Percentiles rank a stretch among this genome's conserved stretches.
Evolutionary conservation across 2,113 vertebrate genomes (phyloP).

Genomic region (Callithrix jacchus): DNA sequence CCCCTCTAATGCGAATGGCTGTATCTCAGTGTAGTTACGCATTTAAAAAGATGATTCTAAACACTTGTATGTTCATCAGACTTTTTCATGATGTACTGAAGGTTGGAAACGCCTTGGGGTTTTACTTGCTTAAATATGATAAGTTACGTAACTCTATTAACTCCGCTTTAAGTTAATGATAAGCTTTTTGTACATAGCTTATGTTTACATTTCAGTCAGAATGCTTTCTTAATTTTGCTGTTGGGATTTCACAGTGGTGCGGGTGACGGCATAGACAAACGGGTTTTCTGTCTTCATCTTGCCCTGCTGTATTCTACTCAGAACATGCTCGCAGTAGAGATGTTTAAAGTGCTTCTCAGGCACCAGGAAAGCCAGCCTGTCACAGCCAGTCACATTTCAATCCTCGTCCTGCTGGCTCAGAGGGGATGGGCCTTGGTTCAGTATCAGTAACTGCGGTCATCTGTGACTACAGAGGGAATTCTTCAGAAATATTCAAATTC

Average conservation of each 20-base stretch:
- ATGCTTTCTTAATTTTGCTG: background rate
- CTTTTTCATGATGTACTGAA: background rate
- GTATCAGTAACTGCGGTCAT: no score
- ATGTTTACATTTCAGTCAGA: background rate
- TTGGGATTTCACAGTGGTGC: background rate
- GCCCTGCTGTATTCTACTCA: background rate
- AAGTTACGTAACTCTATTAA: background rate
- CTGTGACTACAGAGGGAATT: background rate
- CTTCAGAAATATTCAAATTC: background rate
- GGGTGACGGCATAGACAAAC: background rate
- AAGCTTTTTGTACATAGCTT: background rate
- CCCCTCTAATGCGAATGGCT: background rate
- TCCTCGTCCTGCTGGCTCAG: accelerated
- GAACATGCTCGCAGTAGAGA: background rate
- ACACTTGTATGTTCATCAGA: background rate
- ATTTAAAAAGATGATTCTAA: background rate
- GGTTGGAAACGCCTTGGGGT: background rate
- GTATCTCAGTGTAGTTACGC: background rate
- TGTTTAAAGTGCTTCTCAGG: accelerated
- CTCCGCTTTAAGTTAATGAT: background rate
- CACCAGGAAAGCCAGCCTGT: accelerated
- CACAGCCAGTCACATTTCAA: accelerated
- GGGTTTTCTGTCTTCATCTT: background rate
- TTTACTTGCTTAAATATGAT: background rate
- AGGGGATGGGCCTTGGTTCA: accelerated